Conservation (phyloP, 1,140 invertebrate genomes). For the Lepidurus arcticus region DNA sequence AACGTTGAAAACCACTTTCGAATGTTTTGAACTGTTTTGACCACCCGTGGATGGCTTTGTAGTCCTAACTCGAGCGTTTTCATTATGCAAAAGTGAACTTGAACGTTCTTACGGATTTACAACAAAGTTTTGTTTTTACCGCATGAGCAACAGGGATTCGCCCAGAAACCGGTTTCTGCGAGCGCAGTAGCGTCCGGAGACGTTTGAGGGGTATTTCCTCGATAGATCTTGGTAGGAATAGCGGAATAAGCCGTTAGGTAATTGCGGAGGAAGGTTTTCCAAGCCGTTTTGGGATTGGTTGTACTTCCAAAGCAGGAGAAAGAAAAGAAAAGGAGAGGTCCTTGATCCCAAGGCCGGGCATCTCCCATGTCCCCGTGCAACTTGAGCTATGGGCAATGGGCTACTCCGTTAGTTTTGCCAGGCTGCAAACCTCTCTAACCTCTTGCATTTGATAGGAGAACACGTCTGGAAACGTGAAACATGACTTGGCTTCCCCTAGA, state of each 20-base stretch:
- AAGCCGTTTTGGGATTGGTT: too few relatives aligned
- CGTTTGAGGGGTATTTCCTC: background rate
- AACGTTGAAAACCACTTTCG: too few relatives aligned
- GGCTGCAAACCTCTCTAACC: background rate
- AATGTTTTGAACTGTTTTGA: too few relatives aligned
- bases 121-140: background rate
- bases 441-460: background rate
- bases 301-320: background rate
- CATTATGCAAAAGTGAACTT: too few relatives aligned
- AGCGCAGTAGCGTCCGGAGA: too few relatives aligned
- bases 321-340: conserved; percentile 1
- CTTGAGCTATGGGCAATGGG: background rate
- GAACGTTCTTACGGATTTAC: too few relatives aligned
- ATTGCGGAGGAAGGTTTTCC: background rate
- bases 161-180: background rate
- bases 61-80: too few relatives aligned
- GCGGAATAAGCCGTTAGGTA: background rate
- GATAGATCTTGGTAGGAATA: background rate
- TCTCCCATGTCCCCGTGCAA: background rate
- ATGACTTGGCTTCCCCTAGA: too few relatives aligned
- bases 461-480: too few relatives aligned
- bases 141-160: background rate
- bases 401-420: background rate
- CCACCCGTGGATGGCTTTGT: too few relatives aligned
- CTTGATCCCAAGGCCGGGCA: conserved; percentile 15